Conservation (phyloP, 2,797 vertebrate species). For the Pseudochromis fuscus region DNA sequence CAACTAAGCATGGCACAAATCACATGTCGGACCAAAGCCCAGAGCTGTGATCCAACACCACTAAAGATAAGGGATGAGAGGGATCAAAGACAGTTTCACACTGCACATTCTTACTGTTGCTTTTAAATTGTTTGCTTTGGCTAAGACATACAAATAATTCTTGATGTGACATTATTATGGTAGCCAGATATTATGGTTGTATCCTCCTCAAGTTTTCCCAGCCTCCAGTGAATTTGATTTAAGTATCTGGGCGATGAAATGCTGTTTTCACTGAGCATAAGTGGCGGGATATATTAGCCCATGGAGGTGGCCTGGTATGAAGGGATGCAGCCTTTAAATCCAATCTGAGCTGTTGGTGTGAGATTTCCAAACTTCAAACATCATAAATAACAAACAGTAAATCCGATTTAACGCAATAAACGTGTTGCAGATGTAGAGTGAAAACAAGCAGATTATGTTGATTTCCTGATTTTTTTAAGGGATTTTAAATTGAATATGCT, state of each 20-base stretch:
- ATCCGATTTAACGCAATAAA: constrained; percentile 33
- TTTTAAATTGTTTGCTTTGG: constrained; percentile 54
- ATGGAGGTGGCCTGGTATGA: constrained; percentile 56
- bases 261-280: constrained; percentile 49
- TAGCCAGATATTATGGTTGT: constrained; percentile 37
- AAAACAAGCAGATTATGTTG: constrained; percentile 21
- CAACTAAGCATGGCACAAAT: constrained; percentile 56
- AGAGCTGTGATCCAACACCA: constrained; percentile 13
- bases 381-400: constrained; percentile 50
- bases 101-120: constrained; percentile 17
- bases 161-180: constrained; percentile 57
- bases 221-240: constrained; percentile 52
- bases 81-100: constrained; percentile 14
- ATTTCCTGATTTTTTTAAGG: constrained; percentile 1
- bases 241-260: constrained; percentile 40
- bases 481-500: too few species aligned
- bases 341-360: constrained; percentile 39
- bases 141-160: constrained; percentile 41
- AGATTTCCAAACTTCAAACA: constrained; percentile 54
- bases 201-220: constrained; percentile 55
- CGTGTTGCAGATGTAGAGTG: constrained; percentile 45
- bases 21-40: constrained; percentile 14
- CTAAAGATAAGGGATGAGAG: constrained; percentile 22
- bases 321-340: constrained; percentile 48
- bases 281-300: constrained; percentile 48